Base-by-base conservation (phyloP, 2,888 invertebrate species). In the Drosophila glabriapex region DNA sequence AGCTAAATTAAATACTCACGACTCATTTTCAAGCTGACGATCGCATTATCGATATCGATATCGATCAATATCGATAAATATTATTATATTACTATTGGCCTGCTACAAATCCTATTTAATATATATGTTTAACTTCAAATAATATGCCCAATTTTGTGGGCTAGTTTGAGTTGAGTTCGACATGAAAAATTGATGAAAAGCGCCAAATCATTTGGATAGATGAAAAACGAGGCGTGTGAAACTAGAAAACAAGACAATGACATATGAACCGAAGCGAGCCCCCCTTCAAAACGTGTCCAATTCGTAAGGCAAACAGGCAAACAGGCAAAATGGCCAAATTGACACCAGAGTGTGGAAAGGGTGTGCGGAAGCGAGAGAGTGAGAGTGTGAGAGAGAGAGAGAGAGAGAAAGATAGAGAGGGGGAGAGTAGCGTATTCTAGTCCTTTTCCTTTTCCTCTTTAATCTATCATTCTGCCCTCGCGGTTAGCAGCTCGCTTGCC, bases 381-480 rank as follows among this genome's bases (percentile, higher is more conserved):
- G 41, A 1, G 22, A n/a, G 7, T 6, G 10, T 10, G 52, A 37
- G 29, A 22, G 31, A 14, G 29, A 37, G 33, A 19, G 33, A 10
- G 33, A 10, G 35, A 19, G 31, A 31, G 53, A 19, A 31, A 4
- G 41, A 2, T 12, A n/a, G 10, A 12, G 55, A 35, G 33, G 14
- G 31, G 4, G 35, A 43, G 33, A 19, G 33, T 29, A n/a, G 19
- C 1, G 37, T 14, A 19, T 16, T 39, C 39, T n/a, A 55, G 58
- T 72, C 35, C 46, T 61, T 58, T 58, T 62, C 35, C 46, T 61
- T 58, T 59, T 58, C 55, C 69, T 69, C 68, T 84, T 83, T 87
- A 90, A 85, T 85, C 91, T 85, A 90, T 89, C 84, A 90, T 89
- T 68, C 89, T 70, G 68, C 84, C 84, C 84, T 85, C 84, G 84